Percentiles rank a stretch among this genome's conserved stretches.
Conservation (phyloP, 2,113 vertebrate species). For the Alosa alosa region DNA sequence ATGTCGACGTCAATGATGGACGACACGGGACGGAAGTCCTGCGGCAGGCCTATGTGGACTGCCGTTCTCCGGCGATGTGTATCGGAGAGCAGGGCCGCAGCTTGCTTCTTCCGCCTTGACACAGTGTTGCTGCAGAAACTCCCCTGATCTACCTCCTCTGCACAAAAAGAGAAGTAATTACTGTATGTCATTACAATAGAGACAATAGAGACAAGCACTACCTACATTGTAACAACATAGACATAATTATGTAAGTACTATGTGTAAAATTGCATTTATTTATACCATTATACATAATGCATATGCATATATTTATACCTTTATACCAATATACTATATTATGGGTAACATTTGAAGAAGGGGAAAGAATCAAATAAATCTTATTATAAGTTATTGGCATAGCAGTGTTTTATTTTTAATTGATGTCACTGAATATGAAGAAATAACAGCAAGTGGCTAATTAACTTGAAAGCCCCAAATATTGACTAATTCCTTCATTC, state of each 20-base stretch:
- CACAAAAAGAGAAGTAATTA: slow-evolving; percentile 19
- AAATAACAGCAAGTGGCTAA: neutral
- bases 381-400: neutral
- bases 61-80: slow-evolving; percentile 6
- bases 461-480: neutral
- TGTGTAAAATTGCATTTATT: too few species aligned
- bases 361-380: too few species aligned
- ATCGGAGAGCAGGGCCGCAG: neutral
- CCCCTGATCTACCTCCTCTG: slow-evolving; percentile 44
- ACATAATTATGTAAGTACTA: neutral
- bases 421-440: neutral
- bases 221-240: neutral
- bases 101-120: slow-evolving; percentile 35
- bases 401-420: neutral
- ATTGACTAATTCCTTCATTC: neutral
- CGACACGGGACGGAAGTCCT: slow-evolving; percentile 82
- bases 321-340: neutral
- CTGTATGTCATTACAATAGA: neutral
- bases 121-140: neutral
- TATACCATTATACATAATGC: too few species aligned
- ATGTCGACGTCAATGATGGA: slow-evolving; percentile 86
- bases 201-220: neutral
- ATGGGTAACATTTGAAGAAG: neutral
- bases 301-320: too few species aligned
- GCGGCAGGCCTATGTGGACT: slow-evolving; percentile 43